These are phyloP conservation scores for Cyanoramphus novaezelandiae DNA, from an alignment of 2,113 vertebrate genomes.

Conservation along the genomic window DNA sequence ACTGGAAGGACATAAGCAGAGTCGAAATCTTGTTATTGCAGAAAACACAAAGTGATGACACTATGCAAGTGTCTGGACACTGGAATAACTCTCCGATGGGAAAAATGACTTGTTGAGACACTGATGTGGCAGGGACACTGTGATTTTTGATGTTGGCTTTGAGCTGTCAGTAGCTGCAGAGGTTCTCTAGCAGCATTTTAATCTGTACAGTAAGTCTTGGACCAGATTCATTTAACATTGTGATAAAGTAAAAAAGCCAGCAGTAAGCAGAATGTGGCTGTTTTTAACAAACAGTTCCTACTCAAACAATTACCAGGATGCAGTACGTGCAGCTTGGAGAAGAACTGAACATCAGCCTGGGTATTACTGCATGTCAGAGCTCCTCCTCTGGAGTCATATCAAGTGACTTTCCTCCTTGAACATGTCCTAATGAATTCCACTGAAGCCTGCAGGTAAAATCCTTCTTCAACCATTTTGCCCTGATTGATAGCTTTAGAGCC, in stretches of 20 bases:
- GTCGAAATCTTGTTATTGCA: not conserved
- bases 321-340: not conserved
- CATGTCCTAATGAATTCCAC: not conserved
- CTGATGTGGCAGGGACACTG: not conserved
- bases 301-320: not conserved
- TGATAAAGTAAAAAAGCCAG: not conserved
- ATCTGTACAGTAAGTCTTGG: not conserved
- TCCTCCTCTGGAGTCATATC: not conserved
- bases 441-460: constrained; percentile 46
- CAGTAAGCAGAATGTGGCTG: not conserved
- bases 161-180: not conserved
- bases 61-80: not conserved
- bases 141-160: not conserved
- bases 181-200: not conserved
- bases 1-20: not conserved
- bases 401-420: not conserved
- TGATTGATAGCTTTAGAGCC: constrained; percentile 25
- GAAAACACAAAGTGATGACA: not conserved
- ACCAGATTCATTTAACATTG: not conserved
- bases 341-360: not conserved
- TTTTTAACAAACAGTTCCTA: not conserved
- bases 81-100: not conserved
- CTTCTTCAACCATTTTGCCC: not conserved
- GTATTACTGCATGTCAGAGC: not conserved
- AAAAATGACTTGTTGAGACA: not conserved